phyloP scores from a whole-genome alignment of 2,888 invertebrate genomes.

The Autographa pulchrina region DNA sequence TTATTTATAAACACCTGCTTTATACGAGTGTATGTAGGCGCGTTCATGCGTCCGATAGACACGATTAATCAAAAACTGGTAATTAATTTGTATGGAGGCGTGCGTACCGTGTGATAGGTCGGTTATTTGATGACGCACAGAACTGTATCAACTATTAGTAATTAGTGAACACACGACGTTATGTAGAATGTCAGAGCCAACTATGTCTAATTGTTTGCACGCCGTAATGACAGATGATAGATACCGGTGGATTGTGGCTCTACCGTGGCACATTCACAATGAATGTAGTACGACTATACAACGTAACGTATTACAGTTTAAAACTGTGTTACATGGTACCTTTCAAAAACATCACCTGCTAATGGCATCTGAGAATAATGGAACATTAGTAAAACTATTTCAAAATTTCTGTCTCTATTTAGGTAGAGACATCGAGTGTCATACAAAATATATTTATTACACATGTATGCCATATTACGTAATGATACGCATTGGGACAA shows the following conservation, averaged over 20 bases:
- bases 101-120: slow-evolving; percentile 63
- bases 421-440: not conserved
- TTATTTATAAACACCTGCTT: slow-evolving; percentile 80
- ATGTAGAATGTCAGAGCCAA: slow-evolving; percentile 29
- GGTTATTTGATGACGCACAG: slow-evolving; percentile 64
- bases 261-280: not conserved
- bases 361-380: slow-evolving; percentile 4
- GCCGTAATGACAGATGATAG: slow-evolving; percentile 15
- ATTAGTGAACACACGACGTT: slow-evolving; percentile 46
- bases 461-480: not conserved
- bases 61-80: slow-evolving; percentile 77
- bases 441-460: not conserved
- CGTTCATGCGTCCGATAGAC: slow-evolving; percentile 74
- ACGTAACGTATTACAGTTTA: not conserved
- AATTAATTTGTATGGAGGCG: slow-evolving; percentile 71
- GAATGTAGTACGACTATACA: not conserved
- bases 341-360: not conserved
- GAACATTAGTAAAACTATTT: slow-evolving; percentile 2
- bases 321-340: not conserved
- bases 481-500: not conserved
- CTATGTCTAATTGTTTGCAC: slow-evolving; percentile 25
- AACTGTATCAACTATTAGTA: slow-evolving; percentile 58
- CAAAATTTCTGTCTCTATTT: not conserved
- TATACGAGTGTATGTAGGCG: slow-evolving; percentile 72
- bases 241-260: slow-evolving; percentile 1